Conservation (phyloP, 1,140 invertebrate genomes). For the Littorina saxatilis region DNA sequence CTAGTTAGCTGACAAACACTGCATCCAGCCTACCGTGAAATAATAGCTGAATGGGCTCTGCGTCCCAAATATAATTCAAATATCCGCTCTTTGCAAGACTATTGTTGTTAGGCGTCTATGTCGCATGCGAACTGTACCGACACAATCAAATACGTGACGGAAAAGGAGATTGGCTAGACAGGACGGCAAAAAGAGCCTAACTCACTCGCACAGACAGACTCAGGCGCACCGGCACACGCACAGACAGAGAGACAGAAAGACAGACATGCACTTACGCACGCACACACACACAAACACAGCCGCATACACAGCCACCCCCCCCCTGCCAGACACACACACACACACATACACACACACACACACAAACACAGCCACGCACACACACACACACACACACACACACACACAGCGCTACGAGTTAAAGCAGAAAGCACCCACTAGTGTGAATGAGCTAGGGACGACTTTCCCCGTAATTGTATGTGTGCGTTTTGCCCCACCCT, state of each 20-base stretch:
- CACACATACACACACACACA: too few species aligned
- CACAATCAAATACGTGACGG: neutral
- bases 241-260: too few species aligned
- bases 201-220: neutral
- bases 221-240: too few species aligned
- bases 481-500: neutral
- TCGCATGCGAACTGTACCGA: neutral
- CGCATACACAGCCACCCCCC: neutral
- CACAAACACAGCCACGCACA: too few species aligned
- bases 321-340: neutral
- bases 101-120: neutral
- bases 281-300: too few species aligned
- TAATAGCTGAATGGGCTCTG: neutral
- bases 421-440: neutral
- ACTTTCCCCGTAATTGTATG: neutral
- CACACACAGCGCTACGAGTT: neutral
- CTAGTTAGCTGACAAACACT: too few species aligned
- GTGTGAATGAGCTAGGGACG: neutral
- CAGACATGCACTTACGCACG: too few species aligned
- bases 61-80: neutral
- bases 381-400: too few species aligned
- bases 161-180: neutral
- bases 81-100: neutral
- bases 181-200: too few species aligned
- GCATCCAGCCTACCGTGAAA: too few species aligned